These are phyloP conservation scores for Ornithoptera alexandrae DNA, from an alignment of 2,888 invertebrate species.

Conservation along the genomic window DNA sequence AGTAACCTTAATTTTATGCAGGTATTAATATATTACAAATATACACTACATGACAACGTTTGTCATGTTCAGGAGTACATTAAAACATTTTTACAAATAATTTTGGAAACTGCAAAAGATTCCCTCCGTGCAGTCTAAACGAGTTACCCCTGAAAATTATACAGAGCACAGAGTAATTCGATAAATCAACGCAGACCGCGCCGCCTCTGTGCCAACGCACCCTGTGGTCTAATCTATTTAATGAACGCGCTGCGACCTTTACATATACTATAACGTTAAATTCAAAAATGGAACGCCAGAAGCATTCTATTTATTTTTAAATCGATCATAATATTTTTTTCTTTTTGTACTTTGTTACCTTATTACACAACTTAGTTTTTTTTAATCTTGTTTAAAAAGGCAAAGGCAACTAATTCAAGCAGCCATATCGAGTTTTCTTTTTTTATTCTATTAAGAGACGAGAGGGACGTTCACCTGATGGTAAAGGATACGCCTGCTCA, in stretches of 20 bases:
- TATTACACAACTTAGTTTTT: too few relatives aligned
- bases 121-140: slow-evolving; percentile 14
- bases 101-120: slow-evolving; percentile 12
- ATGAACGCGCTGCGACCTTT: background rate
- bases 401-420: too few relatives aligned
- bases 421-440: too few relatives aligned
- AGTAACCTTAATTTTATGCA: too few relatives aligned
- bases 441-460: too few relatives aligned
- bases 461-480: too few relatives aligned
- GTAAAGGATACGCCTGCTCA: too few relatives aligned
- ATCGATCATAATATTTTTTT: background rate
- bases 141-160: slow-evolving; percentile 26
- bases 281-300: background rate
- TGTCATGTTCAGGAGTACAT: background rate
- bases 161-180: slow-evolving; percentile 18
- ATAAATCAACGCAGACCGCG: slow-evolving; percentile 13
- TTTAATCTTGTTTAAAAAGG: too few relatives aligned
- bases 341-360: too few relatives aligned
- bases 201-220: slow-evolving; percentile 1
- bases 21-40: too few relatives aligned
- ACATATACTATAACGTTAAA: background rate
- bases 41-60: too few relatives aligned
- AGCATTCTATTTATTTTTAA: background rate
- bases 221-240: slow-evolving; percentile 16
- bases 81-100: background rate